phyloP scores from a whole-genome alignment of 2,113 vertebrate genomes.

The Syngnathus scovelli region DNA sequence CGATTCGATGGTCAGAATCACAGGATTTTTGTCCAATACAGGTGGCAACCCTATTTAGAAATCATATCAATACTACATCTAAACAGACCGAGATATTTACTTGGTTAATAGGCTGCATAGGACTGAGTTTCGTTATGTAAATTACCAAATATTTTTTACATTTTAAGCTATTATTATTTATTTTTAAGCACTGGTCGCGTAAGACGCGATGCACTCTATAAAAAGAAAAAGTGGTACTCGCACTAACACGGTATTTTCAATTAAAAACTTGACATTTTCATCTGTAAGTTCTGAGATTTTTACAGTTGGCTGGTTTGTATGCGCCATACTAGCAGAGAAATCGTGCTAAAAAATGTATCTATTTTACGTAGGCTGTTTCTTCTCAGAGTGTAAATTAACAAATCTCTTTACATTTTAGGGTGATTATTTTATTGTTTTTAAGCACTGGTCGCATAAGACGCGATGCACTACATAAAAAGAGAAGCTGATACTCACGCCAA shows the following conservation, averaged over 20 bases:
- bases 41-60: too few relatives aligned
- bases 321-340: slow-evolving; percentile 77
- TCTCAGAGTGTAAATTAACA: not conserved
- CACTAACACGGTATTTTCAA: slow-evolving; percentile 95
- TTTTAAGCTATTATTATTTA: too few relatives aligned
- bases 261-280: slow-evolving; percentile 96
- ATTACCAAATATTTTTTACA: too few relatives aligned
- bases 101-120: not conserved
- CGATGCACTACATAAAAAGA: not conserved
- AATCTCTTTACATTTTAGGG: not conserved
- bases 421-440: not conserved
- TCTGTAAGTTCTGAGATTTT: slow-evolving; percentile 92
- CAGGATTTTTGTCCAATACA: too few relatives aligned
- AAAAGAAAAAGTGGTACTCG: slow-evolving; percentile 62
- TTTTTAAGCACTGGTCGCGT: too few relatives aligned
- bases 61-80: too few relatives aligned
- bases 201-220: not conserved
- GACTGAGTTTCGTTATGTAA: not conserved
- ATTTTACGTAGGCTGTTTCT: too few relatives aligned
- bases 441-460: not conserved
- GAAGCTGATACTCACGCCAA: slow-evolving; percentile 79
- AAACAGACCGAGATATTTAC: too few relatives aligned
- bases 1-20: too few relatives aligned
- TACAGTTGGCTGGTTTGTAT: slow-evolving; percentile 94
- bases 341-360: too few relatives aligned